Conservation (phyloP, 1,140 invertebrate species). For the Zaprionus capensis region DNA sequence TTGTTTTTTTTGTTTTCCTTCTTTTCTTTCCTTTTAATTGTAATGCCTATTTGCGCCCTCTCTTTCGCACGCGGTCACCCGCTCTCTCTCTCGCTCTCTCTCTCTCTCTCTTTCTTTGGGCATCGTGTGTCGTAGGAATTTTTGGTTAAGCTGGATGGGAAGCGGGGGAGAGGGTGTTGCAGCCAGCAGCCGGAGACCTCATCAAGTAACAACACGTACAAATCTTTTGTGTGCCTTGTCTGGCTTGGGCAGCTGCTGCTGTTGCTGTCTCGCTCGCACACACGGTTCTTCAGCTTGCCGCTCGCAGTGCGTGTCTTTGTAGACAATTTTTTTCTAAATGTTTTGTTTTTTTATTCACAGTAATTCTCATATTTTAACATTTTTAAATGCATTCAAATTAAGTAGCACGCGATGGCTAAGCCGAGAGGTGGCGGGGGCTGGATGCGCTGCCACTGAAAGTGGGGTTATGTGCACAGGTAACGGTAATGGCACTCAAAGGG, state of each 20-base stretch:
- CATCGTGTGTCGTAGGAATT: slow-evolving; percentile 43
- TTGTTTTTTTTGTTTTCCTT: slow-evolving; percentile 4
- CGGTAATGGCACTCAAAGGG: slow-evolving; percentile 47
- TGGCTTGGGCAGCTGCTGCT: slow-evolving; percentile 25
- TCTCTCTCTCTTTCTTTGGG: slow-evolving; percentile 13
- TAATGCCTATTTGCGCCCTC: slow-evolving; percentile 62
- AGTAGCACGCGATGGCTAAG: slow-evolving; percentile 41
- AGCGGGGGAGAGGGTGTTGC: not conserved
- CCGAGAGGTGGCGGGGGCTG: not conserved
- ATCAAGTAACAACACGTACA: slow-evolving; percentile 80
- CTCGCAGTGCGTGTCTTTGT: slow-evolving; percentile 62
- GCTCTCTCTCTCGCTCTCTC: not conserved
- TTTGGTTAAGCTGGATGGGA: slow-evolving; percentile 40
- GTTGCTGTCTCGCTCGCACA: slow-evolving; percentile 22
- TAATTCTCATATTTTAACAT: slow-evolving; percentile 79
- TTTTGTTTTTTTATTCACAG: slow-evolving; percentile 28
- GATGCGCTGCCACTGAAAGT: not conserved
- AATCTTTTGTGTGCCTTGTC: slow-evolving; percentile 67
- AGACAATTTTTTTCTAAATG: slow-evolving; percentile 43
- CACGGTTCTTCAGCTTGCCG: slow-evolving; percentile 30
- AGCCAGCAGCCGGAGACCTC: slow-evolving; percentile 41
- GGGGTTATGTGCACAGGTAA: slow-evolving; percentile 4
- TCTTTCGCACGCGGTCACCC: slow-evolving; percentile 11
- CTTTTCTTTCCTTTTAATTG: slow-evolving; percentile 62
- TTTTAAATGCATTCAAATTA: slow-evolving; percentile 82